Base-by-base conservation (phyloP, 2,797 vertebrate species). In the Muscicapa comitata region DNA sequence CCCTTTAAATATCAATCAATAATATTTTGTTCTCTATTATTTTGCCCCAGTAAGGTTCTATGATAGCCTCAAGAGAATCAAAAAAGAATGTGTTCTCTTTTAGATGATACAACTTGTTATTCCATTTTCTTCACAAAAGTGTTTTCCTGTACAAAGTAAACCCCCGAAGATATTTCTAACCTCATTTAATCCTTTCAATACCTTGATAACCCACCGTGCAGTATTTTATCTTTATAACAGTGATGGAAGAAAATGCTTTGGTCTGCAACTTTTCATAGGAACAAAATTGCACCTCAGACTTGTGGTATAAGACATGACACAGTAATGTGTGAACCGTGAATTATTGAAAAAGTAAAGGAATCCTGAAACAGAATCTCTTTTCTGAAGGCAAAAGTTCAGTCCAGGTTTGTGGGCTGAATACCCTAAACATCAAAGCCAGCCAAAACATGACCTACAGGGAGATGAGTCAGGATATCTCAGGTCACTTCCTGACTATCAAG, bases 161-260 rank as follows among this genome's bases (percentile, higher is more conserved):
- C 76, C 57, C 92, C 87, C 10, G 31, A 94, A 96, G 76, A 78
- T 84, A 73, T 75, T 80, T 94, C 83, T 88, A 94, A 55, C 54
- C 57, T 68, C 90, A 88, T 95, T 96, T 96, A 96, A 93, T 95
- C 66, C 43, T 84, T 96, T 93, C 88, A 91, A 45, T 67, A 91
- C 63, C 86, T 94, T 90, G 73, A 94, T 82, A 96, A 95, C 63
- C 51, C 90, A 70, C 71, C 76, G 59, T 95, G 55, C 62, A 76
- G 59, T 95, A 87, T 90, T 97, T 95, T 91, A 61, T 95, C 79
- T 96, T 95, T 96, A 94, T 97, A 82, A 91, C 24, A 37, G 40
- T 78, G 78, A 65, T 38, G 53, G 92, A 95, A 76, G 62, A 88
- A 95, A 91, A 45, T 76, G 43, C 76, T 57, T 94, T 93, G 31